Evolutionary conservation across 2,888 invertebrate species (phyloP), one percentile per base, ranked within the genome.

Genomic region (Unio delphinus): DNA sequence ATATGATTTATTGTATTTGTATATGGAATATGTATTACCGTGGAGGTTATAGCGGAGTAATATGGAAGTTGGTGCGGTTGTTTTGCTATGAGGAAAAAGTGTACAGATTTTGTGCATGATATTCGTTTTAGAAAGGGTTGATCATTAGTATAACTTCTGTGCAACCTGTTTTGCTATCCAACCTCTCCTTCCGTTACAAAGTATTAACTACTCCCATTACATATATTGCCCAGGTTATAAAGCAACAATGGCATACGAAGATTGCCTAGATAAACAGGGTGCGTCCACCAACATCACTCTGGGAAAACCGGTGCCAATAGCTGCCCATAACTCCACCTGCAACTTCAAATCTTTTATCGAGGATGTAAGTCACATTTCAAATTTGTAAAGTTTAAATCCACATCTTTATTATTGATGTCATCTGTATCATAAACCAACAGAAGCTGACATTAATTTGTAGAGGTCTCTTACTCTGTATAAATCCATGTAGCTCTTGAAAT

Each of bases 211-310:
- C 20, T 30, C 26, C 20, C 30, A 61, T 67, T 28, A 17, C 26
- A 20, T 26, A 61, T 63, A 20, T 63, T 17, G 15, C 68, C 4
- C 63, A 85, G 85, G 85, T 69, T 98, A 96, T 92, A 98, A 98
- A 91, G 98, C 97, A 26, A 95, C 93, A 87, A 93, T 94, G 75
- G 96, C 95, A 91, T 96, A 95, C 74, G 94, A 95, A 87, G 94
- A 94, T 81, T 98, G 98, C 90, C 92, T 95, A 80, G 92, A 92
- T 71, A 91, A 92, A 94, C 95, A 91, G 92, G 93, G 91, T 17
- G 20, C 34, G 45, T 15, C 30, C 5, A 66, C 60, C 34, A 66
- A 67, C 58, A 63, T 64, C 15, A 66, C 61, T 3, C 20, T 58
- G 15, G n/a, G 34, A 15, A 28, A 20, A 5, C 20, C 45, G 58